Conservation (phyloP, 2,113 vertebrate species). For the Gracilinanus agilis region DNA sequence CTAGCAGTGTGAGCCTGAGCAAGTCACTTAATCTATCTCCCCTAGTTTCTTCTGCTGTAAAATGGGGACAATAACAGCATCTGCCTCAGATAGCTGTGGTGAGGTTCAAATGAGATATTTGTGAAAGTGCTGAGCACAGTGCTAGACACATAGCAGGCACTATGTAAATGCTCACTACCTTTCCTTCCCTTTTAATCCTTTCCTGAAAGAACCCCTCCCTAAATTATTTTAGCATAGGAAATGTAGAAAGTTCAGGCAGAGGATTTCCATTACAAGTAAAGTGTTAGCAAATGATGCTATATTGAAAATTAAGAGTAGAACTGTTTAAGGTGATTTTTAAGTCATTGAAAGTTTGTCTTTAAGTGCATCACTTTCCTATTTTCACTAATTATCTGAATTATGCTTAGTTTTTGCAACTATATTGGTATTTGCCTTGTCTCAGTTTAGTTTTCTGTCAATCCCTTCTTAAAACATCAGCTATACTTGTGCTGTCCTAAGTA, state of each 20-base stretch:
- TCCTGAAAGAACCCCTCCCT: conserved; percentile 55
- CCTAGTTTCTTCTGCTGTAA: neutral
- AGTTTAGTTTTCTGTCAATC: conserved; percentile 31
- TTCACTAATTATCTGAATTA: conserved; percentile 17
- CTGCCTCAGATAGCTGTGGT: neutral
- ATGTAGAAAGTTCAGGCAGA: neutral
- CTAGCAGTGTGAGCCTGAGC: neutral
- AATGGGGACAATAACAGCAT: neutral
- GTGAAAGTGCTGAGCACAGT: neutral
- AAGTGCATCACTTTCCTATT: neutral
- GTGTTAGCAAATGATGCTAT: conserved; percentile 36
- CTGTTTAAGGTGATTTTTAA: conserved; percentile 10
- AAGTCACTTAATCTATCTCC: neutral
- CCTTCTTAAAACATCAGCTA: neutral
- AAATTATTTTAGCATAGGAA: conserved; percentile 57
- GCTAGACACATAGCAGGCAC: neutral
- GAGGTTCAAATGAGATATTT: neutral
- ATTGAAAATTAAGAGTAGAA: conserved; percentile 22
- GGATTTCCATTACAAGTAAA: conserved; percentile 70
- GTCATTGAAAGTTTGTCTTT: neutral
- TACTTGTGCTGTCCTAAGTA: neutral
- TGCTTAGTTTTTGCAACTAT: neutral
- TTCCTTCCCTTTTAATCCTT: conserved; percentile 25
- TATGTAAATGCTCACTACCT: neutral
- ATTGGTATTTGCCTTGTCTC: neutral